Evolutionary conservation across 92 coral and sea anemone species (phyloP).

Genomic region (Siderastrea siderea): DNA sequence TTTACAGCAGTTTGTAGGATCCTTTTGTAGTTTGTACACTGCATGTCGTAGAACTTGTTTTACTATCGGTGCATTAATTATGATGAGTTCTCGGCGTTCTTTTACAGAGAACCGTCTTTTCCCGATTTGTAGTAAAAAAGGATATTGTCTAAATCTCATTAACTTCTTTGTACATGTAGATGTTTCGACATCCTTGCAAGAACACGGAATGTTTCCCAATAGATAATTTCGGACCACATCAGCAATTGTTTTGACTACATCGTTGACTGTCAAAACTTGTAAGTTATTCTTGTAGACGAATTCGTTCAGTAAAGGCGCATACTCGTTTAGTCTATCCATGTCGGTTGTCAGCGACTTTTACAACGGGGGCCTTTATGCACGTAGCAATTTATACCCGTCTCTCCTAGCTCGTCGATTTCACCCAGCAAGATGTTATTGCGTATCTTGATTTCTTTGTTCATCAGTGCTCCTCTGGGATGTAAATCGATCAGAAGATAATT

Average conservation of each 20-base stretch:
- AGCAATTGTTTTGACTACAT: conserved; percentile 1
- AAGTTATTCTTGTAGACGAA: not conserved
- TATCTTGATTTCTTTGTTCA: too few species aligned
- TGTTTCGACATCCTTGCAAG: not conserved
- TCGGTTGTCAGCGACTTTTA: not conserved
- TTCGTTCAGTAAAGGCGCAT: not conserved
- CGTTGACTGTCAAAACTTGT: not conserved
- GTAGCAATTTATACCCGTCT: conserved; percentile 8
- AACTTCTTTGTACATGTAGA: not conserved
- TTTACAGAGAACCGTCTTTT: not conserved
- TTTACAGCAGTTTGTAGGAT: not conserved
- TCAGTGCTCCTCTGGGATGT: too few species aligned
- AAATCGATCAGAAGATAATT: too few species aligned
- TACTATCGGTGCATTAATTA: not conserved
- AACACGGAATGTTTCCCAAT: conserved; percentile 10
- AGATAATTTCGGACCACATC: conserved; percentile 5
- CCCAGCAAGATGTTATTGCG: not conserved
- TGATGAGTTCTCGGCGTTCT: not conserved
- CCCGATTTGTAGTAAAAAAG: not conserved
- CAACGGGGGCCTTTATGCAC: not conserved
- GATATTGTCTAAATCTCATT: not conserved
- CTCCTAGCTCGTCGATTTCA: not conserved
- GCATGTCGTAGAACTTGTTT: conserved; percentile 8
- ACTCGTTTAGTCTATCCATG: conserved; percentile 12
- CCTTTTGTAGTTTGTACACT: not conserved